Evolutionary conservation across 2,113 vertebrate species (phyloP).

Genomic region (Podilymbus podiceps): DNA sequence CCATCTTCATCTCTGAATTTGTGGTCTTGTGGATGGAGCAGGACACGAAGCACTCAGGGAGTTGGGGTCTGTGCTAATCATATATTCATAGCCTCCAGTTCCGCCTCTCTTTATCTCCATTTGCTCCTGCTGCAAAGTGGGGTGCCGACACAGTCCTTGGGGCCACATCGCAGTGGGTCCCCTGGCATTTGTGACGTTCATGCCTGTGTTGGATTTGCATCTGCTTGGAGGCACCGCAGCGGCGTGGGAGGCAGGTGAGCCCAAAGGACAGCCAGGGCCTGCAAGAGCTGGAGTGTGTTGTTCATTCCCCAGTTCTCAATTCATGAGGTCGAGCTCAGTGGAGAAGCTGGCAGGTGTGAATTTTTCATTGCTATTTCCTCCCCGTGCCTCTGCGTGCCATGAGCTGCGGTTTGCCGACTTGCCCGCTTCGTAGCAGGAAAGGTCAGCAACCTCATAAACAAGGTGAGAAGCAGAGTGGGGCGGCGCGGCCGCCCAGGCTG

Average conservation of each 20-base stretch:
- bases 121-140: rapidly evolving
- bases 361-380: neutral
- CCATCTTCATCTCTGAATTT: neutral
- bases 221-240: rapidly evolving
- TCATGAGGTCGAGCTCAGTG: rapidly evolving
- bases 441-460: slow-evolving; percentile 63
- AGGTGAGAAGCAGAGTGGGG: slow-evolving; percentile 43
- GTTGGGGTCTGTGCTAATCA: neutral
- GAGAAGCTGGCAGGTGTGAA: neutral
- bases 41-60: neutral
- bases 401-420: slow-evolving; percentile 21
- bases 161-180: rapidly evolving
- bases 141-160: neutral
- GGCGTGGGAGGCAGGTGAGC: neutral
- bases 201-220: neutral
- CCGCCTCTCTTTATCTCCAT: neutral
- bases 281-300: rapidly evolving
- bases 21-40: rapidly evolving
- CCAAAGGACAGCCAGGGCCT: neutral
- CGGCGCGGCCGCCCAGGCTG: neutral
- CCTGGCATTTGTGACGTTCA: neutral
- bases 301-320: neutral
- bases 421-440: slow-evolving; percentile 14
- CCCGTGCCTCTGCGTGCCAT: rapidly evolving
- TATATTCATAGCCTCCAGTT: neutral